A percentile compares a stretch with the other conserved stretches of the same genome.
These are phyloP conservation scores for Vespertilio murinus DNA, from an alignment of 2,797 vertebrate species.

Conservation along the genomic window DNA sequence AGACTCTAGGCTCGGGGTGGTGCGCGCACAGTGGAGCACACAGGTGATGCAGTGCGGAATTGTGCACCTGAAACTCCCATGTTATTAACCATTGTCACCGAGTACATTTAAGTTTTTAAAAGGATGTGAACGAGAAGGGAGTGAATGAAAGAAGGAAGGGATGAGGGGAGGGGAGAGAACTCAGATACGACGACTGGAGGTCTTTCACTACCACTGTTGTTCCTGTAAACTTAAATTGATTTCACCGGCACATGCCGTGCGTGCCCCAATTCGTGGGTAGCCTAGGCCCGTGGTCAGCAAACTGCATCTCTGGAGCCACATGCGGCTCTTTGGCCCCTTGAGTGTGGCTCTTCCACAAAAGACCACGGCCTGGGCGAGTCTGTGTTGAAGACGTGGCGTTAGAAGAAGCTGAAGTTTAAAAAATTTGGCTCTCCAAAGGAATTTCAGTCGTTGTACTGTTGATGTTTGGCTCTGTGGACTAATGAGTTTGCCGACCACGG, in stretches of 20 bases:
- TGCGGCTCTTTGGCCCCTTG: too few species aligned
- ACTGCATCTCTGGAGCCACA: too few species aligned
- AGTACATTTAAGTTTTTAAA: background rate
- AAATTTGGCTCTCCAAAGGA: too few species aligned
- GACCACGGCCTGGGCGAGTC: too few species aligned
- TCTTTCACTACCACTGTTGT: background rate
- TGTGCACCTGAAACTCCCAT: background rate
- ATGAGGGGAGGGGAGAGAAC: background rate
- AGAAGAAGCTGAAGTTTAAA: too few species aligned
- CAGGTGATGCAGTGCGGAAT: background rate
- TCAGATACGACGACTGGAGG: fast-evolving
- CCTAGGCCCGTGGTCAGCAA: background rate
- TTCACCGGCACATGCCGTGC: fast-evolving
- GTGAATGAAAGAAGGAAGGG: too few species aligned
- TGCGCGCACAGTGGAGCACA: fast-evolving
- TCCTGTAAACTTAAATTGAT: background rate
- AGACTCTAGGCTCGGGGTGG: background rate
- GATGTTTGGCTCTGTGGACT: too few species aligned
- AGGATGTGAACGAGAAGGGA: background rate
- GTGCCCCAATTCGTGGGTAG: too few species aligned
- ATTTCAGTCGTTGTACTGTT: too few species aligned
- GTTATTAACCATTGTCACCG: background rate
- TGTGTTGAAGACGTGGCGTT: too few species aligned
- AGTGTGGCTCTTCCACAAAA: too few species aligned
- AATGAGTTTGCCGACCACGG: too few species aligned